Percentiles rank a stretch among this genome's conserved stretches.
These are phyloP conservation scores for Mesocricetus auratus DNA, from an alignment of 2,113 vertebrate species.

Conservation along the genomic window DNA sequence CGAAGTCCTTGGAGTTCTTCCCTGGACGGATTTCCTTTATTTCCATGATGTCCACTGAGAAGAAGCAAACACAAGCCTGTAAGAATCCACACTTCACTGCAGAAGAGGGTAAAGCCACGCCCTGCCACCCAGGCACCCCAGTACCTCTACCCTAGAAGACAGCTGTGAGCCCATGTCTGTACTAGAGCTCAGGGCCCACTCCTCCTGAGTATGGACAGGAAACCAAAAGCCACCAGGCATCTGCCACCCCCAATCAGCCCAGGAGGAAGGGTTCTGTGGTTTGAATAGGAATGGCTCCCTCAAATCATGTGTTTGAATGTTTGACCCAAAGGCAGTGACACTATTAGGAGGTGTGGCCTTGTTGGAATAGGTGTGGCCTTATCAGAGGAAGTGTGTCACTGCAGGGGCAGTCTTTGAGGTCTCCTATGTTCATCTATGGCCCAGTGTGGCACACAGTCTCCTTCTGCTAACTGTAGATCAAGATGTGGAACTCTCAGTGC, in stretches of 20 bases:
- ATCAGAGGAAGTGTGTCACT: no score
- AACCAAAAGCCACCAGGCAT: not conserved
- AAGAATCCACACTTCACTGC: not conserved
- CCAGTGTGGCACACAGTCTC: no score
- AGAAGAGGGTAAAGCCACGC: accelerated
- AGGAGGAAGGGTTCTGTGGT: not conserved
- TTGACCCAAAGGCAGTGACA: no score
- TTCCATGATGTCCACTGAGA: constrained; percentile 96
- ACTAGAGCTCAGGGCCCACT: not conserved
- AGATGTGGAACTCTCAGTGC: no score
- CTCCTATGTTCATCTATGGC: no score
- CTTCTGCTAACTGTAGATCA: no score
- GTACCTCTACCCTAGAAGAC: not conserved
- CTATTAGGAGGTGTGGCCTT: no score
- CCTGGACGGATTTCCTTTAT: constrained; percentile 96
- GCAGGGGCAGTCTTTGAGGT: no score
- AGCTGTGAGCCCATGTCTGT: not conserved
- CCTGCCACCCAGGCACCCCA: not conserved
- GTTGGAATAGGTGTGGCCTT: no score
- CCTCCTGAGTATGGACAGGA: not conserved
- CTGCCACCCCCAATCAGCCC: not conserved
- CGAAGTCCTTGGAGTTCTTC: constrained; percentile 96
- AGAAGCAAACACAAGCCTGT: not conserved
- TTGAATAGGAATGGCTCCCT: no score
- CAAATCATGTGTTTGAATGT: no score